Evolutionary conservation across 23 tunicate genomes (phyloP).

Genomic region (Ascidia mentula): DNA sequence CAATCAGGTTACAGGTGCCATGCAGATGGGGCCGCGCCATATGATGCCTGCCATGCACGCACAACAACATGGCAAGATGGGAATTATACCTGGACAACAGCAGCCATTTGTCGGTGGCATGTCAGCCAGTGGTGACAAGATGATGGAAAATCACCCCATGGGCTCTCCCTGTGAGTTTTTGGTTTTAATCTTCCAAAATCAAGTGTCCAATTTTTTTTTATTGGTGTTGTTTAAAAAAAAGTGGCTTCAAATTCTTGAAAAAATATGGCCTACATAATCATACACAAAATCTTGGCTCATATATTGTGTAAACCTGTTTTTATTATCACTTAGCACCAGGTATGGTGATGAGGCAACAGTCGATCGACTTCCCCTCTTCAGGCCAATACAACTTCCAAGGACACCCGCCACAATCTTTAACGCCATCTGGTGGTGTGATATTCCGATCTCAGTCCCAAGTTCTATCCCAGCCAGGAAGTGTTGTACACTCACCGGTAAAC

Average conservation of each 20-base stretch:
- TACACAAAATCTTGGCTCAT: no score
- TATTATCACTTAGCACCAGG: slow-evolving; percentile 5
- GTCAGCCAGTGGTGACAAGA: slow-evolving; percentile 5
- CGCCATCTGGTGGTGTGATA: background rate
- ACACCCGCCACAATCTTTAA: background rate
- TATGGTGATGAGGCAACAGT: background rate
- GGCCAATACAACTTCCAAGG: background rate
- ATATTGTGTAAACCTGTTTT: no score
- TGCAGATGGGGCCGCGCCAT: background rate
- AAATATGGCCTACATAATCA: no score
- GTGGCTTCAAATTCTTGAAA: no score
- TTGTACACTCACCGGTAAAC: slow-evolving; percentile 3
- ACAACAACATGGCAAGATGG: background rate
- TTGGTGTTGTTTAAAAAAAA: no score
- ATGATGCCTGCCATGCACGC: background rate
- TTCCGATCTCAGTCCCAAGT: slow-evolving; percentile 1
- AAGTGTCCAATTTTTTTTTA: no score
- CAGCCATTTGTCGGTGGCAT: background rate
- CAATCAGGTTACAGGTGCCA: background rate
- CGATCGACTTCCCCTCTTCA: background rate
- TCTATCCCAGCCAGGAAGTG: slow-evolving; percentile 16
- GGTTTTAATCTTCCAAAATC: no score
- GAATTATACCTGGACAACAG: background rate
- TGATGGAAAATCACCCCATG: background rate
- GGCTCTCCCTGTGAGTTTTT: background rate